Base-by-base conservation (phyloP, 2,113 vertebrate species). In the Anolis carolinensis region DNA sequence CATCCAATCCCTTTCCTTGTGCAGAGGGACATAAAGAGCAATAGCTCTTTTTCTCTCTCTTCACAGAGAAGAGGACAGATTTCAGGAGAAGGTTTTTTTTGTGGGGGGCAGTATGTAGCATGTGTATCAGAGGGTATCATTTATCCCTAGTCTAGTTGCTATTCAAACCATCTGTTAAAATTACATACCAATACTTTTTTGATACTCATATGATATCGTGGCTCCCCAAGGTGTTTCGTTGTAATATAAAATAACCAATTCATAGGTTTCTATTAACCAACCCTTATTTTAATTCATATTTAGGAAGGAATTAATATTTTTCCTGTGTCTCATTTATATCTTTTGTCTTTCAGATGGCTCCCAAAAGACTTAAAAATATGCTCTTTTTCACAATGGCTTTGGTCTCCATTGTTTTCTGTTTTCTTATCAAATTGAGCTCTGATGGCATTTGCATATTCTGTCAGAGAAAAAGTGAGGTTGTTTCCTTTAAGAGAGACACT, bases 331-430 rank as follows among this genome's bases (percentile, higher is more conserved):
- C 73, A 9, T 78, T 87, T 75, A 27, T 68, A 23, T 83, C 30
- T 86, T 0, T 82, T 88, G 86, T 89, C 82, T 95, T 97, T 50
- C 95, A 97, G 97, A 90, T 92, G 94, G 78, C 92, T 81, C 85
- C 23, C 36, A 55, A 27, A 11, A 95, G 80, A 92, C 52, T 79
- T 80, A 92, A 65, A 21, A 71, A 93, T 30, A 0, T 83, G 0
- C 84, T 92, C 7, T 0, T 87, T 20, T 94, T 86, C 73, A 81
- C 95, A 8, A 2, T 92, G 2, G 65, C 85, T 6, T 44, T 95
- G 73, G 85, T 91, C 34, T 91, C 20, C 13, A 81, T 85, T 7
- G 91, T 90, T 55, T 30, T 96, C n/a, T 95, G 86, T 27, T 0
- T 94, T 18, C 50, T 75, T 13, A 91, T 92, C 84, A 86, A 52